phyloP scores from a whole-genome alignment of 2,797 vertebrate genomes.

The Catharus ustulatus region DNA sequence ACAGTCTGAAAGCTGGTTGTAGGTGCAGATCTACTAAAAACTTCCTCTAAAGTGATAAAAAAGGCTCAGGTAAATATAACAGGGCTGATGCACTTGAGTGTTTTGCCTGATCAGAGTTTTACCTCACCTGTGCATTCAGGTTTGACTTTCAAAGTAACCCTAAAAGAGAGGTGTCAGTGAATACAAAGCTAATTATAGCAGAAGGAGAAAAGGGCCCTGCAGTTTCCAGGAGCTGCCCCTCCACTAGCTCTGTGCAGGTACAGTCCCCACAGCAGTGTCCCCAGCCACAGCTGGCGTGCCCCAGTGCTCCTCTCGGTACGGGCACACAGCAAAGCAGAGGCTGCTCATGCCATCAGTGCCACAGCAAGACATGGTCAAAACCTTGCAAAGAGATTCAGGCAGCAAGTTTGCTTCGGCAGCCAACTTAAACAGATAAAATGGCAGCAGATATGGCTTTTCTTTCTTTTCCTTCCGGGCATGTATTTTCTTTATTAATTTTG shows the following conservation, averaged over 20 bases:
- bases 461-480: neutral
- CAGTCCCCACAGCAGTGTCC: too few relatives aligned
- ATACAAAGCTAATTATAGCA: neutral
- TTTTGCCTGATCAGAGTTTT: neutral
- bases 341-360: neutral
- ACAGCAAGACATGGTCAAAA: neutral
- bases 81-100: neutral
- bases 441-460: neutral
- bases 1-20: neutral
- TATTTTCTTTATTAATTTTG: neutral
- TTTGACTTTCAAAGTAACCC: neutral
- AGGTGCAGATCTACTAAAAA: neutral
- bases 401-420: neutral
- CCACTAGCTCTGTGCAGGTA: fast-evolving
- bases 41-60: neutral
- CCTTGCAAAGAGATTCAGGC: neutral
- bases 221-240: neutral
- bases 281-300: fast-evolving
- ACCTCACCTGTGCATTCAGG: neutral
- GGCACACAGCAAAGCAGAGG: neutral
- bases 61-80: neutral
- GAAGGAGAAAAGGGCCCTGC: neutral
- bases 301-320: neutral
- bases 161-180: neutral
- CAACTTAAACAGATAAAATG: neutral